Evolutionary conservation across 2,888 invertebrate genomes (phyloP), one percentile per base, ranked within the genome.

Genomic region (Abrostola triplasia): DNA sequence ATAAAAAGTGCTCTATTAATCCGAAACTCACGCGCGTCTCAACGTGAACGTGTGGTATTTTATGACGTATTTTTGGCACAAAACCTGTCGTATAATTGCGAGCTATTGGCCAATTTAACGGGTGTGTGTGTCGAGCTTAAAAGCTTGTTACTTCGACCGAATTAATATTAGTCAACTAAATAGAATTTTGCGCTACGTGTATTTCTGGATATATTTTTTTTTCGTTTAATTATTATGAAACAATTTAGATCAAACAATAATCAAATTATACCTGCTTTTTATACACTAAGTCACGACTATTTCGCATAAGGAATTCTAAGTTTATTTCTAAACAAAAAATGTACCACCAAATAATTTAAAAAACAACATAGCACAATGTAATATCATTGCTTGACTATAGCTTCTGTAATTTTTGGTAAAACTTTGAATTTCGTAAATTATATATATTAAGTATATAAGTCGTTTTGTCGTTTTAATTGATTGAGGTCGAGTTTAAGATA

Each of bases 41-140:
- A 69, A 73, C 62, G 74, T 69, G 69, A 11, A 9, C 38, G 13
- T 41, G 41, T 48, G 51, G 36, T 44, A 59, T 51, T 63, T 41
- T 38, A 40, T 62, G 59, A 70, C 64, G 64, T 40, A 10, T 41
- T 51, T 64, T 73, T 75, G 70, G 74, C 74, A 70, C 59, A 38
- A 40, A 59, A 58, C 35, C 40, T 24, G 64, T 64, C 59, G 49
- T 54, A 61, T 57, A 36, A 12, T 42, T 48, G 50, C 57, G 41
- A 35, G 38, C 36, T 56, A 59, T 73, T 66, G 64, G 44, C 55
- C 44, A 76, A 59, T 69, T 41, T 55, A 60, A 58, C 44, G 13
- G 54, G 6, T 36, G 6, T 62, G 36, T 50, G 41, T 61, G 59
- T 54, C 66, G 53, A 44, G 51, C 59, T 66, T 70, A 56, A 59